These are phyloP conservation scores for Semnornis frantzii DNA, from an alignment of 2,113 vertebrate species.

Conservation along the genomic window DNA sequence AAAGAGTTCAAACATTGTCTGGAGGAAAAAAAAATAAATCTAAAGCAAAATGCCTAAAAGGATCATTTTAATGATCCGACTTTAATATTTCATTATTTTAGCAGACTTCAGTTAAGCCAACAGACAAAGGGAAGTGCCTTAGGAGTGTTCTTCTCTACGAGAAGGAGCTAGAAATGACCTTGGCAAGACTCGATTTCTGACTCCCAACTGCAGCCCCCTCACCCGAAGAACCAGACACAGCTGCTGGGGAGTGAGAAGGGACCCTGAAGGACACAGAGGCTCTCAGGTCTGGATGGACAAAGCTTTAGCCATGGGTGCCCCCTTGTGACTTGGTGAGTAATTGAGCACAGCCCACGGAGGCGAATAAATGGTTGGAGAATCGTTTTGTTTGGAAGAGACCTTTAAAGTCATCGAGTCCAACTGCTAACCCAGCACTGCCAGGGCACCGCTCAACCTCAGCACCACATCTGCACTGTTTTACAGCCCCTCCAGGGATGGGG, in stretches of 20 bases:
- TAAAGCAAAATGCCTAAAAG: neutral
- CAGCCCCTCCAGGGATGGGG: too few relatives aligned
- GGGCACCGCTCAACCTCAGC: neutral
- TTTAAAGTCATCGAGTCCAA: neutral
- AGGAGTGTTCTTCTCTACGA: neutral
- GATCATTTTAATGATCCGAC: neutral
- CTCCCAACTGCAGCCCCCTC: neutral
- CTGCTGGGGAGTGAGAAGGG: neutral
- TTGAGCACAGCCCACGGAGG: neutral
- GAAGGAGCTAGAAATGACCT: neutral
- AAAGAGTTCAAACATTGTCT: neutral
- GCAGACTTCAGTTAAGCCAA: neutral
- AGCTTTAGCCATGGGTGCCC: slow-evolving; percentile 61
- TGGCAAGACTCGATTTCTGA: neutral
- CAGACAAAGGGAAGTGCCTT: neutral
- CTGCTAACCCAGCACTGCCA: neutral
- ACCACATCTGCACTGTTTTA: too few relatives aligned
- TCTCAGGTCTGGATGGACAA: neutral
- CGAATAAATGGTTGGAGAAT: neutral
- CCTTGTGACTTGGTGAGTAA: slow-evolving; percentile 32
- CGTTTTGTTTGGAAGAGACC: neutral
- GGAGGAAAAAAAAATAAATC: neutral
- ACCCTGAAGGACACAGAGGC: accelerated
- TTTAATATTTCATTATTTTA: neutral
- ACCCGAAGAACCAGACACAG: neutral